A percentile compares a stretch with the other conserved stretches of the same genome.
Evolutionary conservation across 1,140 invertebrate species (phyloP).

Genomic region (Augochlora pura): DNA sequence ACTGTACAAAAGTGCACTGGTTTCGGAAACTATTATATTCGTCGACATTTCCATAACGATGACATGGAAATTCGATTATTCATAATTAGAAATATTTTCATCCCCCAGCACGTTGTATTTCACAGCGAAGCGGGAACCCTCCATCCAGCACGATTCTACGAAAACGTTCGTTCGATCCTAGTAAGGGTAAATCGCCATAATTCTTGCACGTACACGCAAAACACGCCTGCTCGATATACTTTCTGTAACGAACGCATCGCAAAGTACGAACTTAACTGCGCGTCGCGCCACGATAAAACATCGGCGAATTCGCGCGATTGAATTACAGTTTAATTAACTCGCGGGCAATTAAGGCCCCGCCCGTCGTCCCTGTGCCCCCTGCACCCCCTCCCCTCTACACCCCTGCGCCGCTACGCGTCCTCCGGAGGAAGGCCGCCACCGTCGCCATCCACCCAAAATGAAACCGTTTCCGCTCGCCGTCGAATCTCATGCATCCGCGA

Average conservation of each 20-base stretch:
- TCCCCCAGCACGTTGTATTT: not conserved
- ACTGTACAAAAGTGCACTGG: not conserved
- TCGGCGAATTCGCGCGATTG: constrained; percentile 78
- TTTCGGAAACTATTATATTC: too few species aligned
- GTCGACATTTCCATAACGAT: not conserved
- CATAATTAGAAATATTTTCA: not conserved
- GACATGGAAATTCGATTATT: not conserved
- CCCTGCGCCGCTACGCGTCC: too few species aligned
- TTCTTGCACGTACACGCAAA: constrained; percentile 56
- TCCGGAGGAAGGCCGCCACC: constrained; percentile 38
- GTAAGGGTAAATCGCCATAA: constrained; percentile 50
- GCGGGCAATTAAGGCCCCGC: constrained; percentile 75
- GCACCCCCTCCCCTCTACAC: not conserved
- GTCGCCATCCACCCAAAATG: constrained; percentile 60
- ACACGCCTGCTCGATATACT: constrained; percentile 56
- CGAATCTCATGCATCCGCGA: constrained; percentile 70
- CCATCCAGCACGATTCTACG: constrained; percentile 1
- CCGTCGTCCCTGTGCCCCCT: constrained; percentile 13
- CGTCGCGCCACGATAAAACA: constrained; percentile 75
- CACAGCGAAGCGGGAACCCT: not conserved
- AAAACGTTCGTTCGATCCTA: constrained; percentile 34
- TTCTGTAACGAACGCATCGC: constrained; percentile 63
- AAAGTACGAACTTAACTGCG: constrained; percentile 62
- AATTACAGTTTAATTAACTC: constrained; percentile 80
- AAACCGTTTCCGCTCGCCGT: constrained; percentile 60